These are phyloP conservation scores for Brenthis daphne DNA, from an alignment of 2,888 invertebrate genomes.

Conservation along the genomic window DNA sequence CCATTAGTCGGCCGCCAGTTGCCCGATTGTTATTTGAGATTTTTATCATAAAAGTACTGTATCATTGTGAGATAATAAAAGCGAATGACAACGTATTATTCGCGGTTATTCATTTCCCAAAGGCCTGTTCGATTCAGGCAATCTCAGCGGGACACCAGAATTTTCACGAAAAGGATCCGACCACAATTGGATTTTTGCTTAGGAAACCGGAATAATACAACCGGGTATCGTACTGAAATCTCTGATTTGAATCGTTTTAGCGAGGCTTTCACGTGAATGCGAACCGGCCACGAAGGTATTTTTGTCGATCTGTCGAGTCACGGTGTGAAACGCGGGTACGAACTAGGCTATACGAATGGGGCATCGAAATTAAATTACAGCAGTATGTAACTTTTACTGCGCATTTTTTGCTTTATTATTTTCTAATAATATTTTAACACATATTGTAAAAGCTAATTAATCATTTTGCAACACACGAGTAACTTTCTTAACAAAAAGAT, in stretches of 20 bases:
- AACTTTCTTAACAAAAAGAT: neutral
- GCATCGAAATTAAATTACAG: slow-evolving; percentile 2
- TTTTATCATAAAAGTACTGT: slow-evolving; percentile 78
- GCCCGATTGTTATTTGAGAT: slow-evolving; percentile 72
- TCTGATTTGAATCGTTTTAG: slow-evolving; percentile 79
- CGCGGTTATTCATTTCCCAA: slow-evolving; percentile 73
- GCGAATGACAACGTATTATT: slow-evolving; percentile 81
- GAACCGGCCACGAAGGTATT: slow-evolving; percentile 52
- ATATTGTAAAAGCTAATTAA: neutral
- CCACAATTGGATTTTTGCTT: slow-evolving; percentile 82
- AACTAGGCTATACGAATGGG: slow-evolving; percentile 9
- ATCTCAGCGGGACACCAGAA: slow-evolving; percentile 76
- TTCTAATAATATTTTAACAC: neutral
- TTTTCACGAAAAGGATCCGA: slow-evolving; percentile 73
- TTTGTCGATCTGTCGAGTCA: slow-evolving; percentile 61
- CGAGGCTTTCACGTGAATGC: slow-evolving; percentile 74
- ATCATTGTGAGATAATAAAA: slow-evolving; percentile 82
- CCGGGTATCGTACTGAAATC: slow-evolving; percentile 79
- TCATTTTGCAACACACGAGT: no score
- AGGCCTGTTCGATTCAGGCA: slow-evolving; percentile 67
- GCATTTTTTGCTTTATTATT: slow-evolving; percentile 1
- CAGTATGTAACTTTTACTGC: slow-evolving; percentile 1
- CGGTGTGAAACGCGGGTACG: slow-evolving; percentile 38
- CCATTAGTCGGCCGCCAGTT: slow-evolving; percentile 61
- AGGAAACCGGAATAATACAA: slow-evolving; percentile 81